Base-by-base conservation (phyloP, 2,888 invertebrate species). In the Ligdia adustata region DNA sequence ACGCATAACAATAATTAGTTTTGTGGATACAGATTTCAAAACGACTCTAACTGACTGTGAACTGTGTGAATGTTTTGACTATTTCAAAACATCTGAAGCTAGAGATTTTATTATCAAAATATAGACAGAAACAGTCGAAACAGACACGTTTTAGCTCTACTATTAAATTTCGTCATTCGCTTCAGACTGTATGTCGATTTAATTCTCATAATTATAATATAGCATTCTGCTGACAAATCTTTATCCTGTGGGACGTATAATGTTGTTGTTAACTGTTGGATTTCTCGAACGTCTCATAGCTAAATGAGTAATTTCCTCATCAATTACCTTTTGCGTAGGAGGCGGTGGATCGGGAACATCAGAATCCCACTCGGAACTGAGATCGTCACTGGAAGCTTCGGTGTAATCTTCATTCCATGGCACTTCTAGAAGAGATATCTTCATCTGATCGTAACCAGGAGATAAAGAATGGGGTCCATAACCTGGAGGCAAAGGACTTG, bases 341-440 rank as follows among this genome's bases (percentile, higher is more conserved):
- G 84, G 83, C 15, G 82, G 77, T 1, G 88, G 88, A 40, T 93
- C 93, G 9, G 93, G 92, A 4, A 93, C 94, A 80, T 96, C 96
- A 1, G 96, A 96, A 74, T 97, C 97, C 97, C 97, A 97, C 72
- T 97, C 97, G 7, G 97, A 97, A 77, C 96, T 96, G 52, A 97
- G 92, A 80, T 97, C 97, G 79, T 97, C 97, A 73, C 96, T 96
- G 60, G 96, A 96, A n/a, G 96, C 95, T 69, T 97, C 96, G 7
- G 96, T 96, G 78, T 95, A 97, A 70, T 97, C 97, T 53, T 93
- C 88, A 16, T 91, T 91, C 89, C 93, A 91, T 0, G 95, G 95
- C 58, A 96, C 96, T 69, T 95, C 93, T 57, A 96, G 80, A 39
- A 96, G 79, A 13, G 94, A 94, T 65, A 92, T 94, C 64, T 95